Evolutionary conservation across 2,113 vertebrate genomes (phyloP), one percentile per base, ranked within the genome.

Genomic region (Dendrocopos noguchii): DNA sequence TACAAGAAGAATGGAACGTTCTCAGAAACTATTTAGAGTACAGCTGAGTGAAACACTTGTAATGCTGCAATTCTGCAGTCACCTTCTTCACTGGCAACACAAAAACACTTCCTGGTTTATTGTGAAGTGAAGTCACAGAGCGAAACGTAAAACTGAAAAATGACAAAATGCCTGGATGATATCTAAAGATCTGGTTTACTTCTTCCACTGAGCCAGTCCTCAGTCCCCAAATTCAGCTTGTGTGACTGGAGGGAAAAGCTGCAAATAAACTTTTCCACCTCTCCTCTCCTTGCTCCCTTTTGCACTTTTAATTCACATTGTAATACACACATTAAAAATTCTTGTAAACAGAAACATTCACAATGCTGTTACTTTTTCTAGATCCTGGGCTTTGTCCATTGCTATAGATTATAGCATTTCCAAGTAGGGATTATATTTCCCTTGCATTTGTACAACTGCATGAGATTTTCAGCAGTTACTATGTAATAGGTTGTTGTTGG

Each of bases 341-440:
- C 6, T 4, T 15, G 18, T 55, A 55, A 55, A n/a, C 17, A 52
- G 44, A 72, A 44, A 16, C 61, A 10, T 55, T 57, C 1, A 2
- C 1, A 0, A 11, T 53, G 39, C 21, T 70, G 4, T 27, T 81
- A 9, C 0, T 1, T 39, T 71, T 68, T 63, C 24, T 5, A 29
- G 24, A 59, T 72, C 57, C 29, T 36, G 13, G 55, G 47, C 34
- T 81, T 70, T 70, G 33, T 27, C 22, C 9, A 4, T 74, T 66
- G 15, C 29, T 63, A 79, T 9, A 64, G 27, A 27, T 8, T 46
- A 46, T 17, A 67, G 52, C 5, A 7, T 73, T 66, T n/a, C 24
- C 39, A 76, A 10, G 28, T 0, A 57, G 84, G n/a, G 34, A 14
- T 18, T 63, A 6, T 16, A 73, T 67, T 92, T 82, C 17, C 52